phyloP scores from a whole-genome alignment of 2,113 vertebrate species.

The Perca flavescens region DNA sequence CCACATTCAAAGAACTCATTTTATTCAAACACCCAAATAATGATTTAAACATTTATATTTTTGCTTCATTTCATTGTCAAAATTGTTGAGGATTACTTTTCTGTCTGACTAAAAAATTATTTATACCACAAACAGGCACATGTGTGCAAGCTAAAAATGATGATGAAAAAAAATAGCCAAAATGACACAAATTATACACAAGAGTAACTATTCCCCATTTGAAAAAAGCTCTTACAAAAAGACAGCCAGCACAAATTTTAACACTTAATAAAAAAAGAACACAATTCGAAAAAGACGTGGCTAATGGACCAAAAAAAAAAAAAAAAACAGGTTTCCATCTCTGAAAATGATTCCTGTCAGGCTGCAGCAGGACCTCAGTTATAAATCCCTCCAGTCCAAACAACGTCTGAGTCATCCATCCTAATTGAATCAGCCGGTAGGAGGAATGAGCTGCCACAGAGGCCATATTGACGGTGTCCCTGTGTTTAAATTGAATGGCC shows the following conservation, averaged over 20 bases:
- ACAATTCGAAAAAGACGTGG: background rate
- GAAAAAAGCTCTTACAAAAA: background rate
- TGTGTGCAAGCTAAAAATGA: background rate
- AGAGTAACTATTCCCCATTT: background rate
- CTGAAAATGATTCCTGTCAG: conserved; percentile 27
- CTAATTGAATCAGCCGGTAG: conserved; percentile 67
- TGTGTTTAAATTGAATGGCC: conserved; percentile 53
- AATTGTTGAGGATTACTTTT: background rate
- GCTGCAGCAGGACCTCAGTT: conserved; percentile 35
- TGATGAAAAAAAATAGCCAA: background rate
- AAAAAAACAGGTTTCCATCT: conserved; percentile 6
- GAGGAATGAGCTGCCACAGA: conserved; percentile 55
- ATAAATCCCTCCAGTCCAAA: conserved; percentile 58
- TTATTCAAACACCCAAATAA: background rate
- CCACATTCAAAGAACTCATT: background rate
- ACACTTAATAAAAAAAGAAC: conserved; percentile 28
- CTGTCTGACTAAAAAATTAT: background rate
- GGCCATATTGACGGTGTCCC: conserved; percentile 44
- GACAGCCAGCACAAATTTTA: background rate
- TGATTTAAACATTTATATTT: background rate
- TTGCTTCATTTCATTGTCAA: background rate
- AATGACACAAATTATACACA: background rate
- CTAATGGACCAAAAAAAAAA: background rate
- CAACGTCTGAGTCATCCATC: conserved; percentile 56
- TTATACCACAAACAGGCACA: background rate